These are phyloP conservation scores for Aradophagus sp. DNA, from an alignment of 1,140 invertebrate genomes.

Conservation along the genomic window DNA sequence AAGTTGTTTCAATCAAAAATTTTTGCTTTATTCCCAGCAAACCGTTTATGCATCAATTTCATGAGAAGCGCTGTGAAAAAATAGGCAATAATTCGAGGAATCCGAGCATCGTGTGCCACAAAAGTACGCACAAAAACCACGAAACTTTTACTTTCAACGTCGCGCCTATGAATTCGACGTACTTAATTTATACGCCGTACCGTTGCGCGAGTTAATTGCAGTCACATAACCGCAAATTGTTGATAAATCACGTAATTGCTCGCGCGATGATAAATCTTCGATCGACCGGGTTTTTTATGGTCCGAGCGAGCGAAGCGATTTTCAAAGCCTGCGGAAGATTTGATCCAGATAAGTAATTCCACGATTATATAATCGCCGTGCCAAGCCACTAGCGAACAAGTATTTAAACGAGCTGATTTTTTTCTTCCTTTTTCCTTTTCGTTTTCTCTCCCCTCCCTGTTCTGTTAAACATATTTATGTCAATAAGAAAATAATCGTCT, in stretches of 20 bases:
- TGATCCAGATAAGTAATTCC: slow-evolving; percentile 33
- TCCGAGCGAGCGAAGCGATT: slow-evolving; percentile 13
- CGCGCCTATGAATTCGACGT: slow-evolving; percentile 18
- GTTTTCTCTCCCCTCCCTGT: too few relatives aligned
- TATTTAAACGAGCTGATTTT: slow-evolving; percentile 35
- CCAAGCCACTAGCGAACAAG: slow-evolving; percentile 20
- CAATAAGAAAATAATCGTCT: too few relatives aligned
- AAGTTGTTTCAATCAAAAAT: too few relatives aligned
- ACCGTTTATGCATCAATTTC: too few relatives aligned
- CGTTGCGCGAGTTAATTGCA: slow-evolving; percentile 28
- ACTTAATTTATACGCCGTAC: slow-evolving; percentile 36
- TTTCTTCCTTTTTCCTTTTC: too few relatives aligned
- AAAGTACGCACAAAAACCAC: slow-evolving; percentile 13
- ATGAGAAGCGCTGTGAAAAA: slow-evolving; percentile 1
- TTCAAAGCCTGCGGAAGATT: slow-evolving; percentile 10
- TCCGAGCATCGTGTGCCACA: too few relatives aligned
- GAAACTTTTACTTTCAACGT: slow-evolving; percentile 41
- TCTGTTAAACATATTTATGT: too few relatives aligned
- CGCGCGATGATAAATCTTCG: slow-evolving; percentile 43
- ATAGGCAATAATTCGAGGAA: too few relatives aligned
- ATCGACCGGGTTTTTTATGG: slow-evolving; percentile 17
- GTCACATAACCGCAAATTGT: slow-evolving; percentile 31
- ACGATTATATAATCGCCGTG: slow-evolving; percentile 28
- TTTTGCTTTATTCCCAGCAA: too few relatives aligned
- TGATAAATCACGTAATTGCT: slow-evolving; percentile 45